A percentile compares a stretch with the other conserved stretches of the same genome.
These are phyloP conservation scores for Neotragus moschatus DNA, from an alignment of 2,113 vertebrate species.

Conservation along the genomic window DNA sequence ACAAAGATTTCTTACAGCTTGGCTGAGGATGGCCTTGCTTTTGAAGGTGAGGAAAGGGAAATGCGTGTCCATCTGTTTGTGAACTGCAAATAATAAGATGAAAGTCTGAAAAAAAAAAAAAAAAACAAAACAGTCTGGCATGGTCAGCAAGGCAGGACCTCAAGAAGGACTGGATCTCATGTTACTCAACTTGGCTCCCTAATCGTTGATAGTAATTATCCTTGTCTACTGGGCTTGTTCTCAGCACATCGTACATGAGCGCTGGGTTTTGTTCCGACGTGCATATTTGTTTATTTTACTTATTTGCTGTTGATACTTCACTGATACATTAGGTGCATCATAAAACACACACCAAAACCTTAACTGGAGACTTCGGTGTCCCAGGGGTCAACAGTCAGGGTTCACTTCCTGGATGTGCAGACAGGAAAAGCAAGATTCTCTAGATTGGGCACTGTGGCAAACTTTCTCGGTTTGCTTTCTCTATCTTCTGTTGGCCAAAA, in stretches of 20 bases:
- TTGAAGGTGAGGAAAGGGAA: neutral
- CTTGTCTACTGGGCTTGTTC: accelerated
- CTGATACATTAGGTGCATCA: neutral
- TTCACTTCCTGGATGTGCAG: neutral
- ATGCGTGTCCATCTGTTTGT: neutral
- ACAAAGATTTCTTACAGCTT: neutral
- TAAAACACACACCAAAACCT: neutral
- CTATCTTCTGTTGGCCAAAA: neutral
- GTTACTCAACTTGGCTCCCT: neutral
- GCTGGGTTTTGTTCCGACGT: neutral
- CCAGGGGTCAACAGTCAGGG: neutral
- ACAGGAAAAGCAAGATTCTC: neutral
- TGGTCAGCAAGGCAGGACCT: neutral
- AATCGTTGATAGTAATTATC: no score
- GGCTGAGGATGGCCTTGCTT: neutral
- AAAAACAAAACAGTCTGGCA: neutral
- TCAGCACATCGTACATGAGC: no score
- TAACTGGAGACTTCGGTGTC: neutral
- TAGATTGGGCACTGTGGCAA: neutral
- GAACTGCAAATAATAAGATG: neutral
- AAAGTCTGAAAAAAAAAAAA: neutral
- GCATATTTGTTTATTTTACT: neutral
- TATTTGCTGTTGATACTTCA: neutral
- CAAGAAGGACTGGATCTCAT: neutral
- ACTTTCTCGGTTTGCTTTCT: neutral